These are phyloP conservation scores for Sibirionetta formosa DNA, from an alignment of 2,797 vertebrate species.

Conservation along the genomic window DNA sequence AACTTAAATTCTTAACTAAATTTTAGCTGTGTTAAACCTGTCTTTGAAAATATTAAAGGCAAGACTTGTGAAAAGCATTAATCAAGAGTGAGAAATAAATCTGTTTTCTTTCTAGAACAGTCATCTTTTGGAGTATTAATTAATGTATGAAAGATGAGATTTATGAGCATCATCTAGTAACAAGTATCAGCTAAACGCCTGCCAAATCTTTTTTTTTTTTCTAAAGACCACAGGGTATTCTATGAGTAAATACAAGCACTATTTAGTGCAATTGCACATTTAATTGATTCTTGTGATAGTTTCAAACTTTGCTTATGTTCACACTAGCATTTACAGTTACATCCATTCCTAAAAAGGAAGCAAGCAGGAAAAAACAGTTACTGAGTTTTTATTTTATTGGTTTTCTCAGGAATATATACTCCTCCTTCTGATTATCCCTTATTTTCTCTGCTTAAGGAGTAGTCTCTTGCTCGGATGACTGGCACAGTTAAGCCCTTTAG, in stretches of 20 bases:
- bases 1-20: background rate
- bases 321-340: background rate
- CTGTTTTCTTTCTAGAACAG: background rate
- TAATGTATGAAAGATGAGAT: background rate
- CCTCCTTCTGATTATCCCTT: conserved; percentile 42
- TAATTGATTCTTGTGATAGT: conserved; percentile 28
- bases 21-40: background rate
- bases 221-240: conserved; percentile 33
- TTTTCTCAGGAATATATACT: conserved; percentile 32
- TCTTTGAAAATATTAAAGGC: background rate
- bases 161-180: background rate
- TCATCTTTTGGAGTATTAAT: background rate
- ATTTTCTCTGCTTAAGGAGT: background rate
- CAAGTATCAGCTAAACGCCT: conserved; percentile 27
- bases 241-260: conserved; percentile 17
- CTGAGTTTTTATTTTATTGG: background rate
- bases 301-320: conserved; percentile 10
- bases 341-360: background rate
- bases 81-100: background rate
- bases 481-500: background rate
- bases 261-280: background rate
- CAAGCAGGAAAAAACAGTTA: background rate
- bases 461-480: background rate
- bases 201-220: conserved; percentile 34
- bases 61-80: background rate